A percentile compares a stretch with the other conserved stretches of the same genome.
Evolutionary conservation across 1,140 invertebrate genomes (phyloP).

Genomic region (Bombus polaris): DNA sequence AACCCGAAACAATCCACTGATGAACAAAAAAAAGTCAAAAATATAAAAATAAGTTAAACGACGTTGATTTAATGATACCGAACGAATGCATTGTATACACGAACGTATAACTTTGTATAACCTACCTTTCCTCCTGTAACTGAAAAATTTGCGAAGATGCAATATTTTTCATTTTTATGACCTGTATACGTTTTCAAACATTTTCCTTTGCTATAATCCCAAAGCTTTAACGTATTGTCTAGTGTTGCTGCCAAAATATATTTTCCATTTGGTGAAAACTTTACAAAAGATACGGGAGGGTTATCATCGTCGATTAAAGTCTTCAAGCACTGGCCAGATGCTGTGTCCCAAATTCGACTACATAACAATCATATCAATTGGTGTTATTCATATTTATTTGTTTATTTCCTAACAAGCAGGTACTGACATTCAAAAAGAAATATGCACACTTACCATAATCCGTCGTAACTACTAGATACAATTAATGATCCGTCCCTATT

Average conservation of each 20-base stretch:
- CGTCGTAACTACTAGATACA: slow-evolving; percentile 99
- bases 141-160: slow-evolving; percentile 99
- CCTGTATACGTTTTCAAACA: slow-evolving; percentile 99
- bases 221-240: slow-evolving; percentile 98
- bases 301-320: slow-evolving; percentile 99
- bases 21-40: slow-evolving; percentile 71
- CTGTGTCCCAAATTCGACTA: slow-evolving; percentile 99
- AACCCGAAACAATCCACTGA: slow-evolving; percentile 99
- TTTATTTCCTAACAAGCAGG: background rate
- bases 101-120: slow-evolving; percentile 36
- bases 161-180: slow-evolving; percentile 99
- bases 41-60: slow-evolving; percentile 8
- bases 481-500: slow-evolving; percentile 99
- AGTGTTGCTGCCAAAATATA: slow-evolving; percentile 99
- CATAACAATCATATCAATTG: slow-evolving; percentile 74
- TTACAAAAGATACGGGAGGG: slow-evolving; percentile 99
- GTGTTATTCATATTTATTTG: background rate
- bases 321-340: slow-evolving; percentile 99
- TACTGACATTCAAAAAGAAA: background rate
- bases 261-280: slow-evolving; percentile 99
- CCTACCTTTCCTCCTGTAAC: slow-evolving; percentile 98
- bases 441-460: slow-evolving; percentile 91
- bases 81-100: background rate
- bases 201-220: slow-evolving; percentile 99
- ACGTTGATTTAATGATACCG: background rate